These are phyloP conservation scores for Drosophila lini DNA, from an alignment of 1,140 invertebrate genomes.

Conservation along the genomic window DNA sequence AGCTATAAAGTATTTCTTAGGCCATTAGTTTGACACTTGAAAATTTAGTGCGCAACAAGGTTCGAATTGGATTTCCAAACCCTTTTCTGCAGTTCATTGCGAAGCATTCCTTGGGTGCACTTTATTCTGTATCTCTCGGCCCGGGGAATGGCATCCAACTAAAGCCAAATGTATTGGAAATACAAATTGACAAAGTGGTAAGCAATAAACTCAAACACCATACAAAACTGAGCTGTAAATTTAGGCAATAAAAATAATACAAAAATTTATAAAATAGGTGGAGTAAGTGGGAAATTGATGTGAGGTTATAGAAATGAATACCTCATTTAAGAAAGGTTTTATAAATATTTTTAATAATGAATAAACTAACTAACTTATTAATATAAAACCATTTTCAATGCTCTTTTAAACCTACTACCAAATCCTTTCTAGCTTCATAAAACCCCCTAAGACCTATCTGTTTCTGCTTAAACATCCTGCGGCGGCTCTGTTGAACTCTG, in stretches of 20 bases:
- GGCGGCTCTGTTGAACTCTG: neutral
- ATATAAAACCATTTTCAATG: neutral
- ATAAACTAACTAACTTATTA: no score
- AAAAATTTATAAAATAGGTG: neutral
- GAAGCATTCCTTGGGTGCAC: conserved; percentile 53
- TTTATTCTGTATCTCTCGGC: conserved; percentile 31
- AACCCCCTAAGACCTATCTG: neutral
- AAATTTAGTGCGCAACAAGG: conserved; percentile 71
- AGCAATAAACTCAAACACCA: conserved; percentile 36
- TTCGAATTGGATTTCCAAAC: conserved; percentile 54
- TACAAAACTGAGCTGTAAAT: conserved; percentile 6
- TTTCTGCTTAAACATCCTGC: conserved; percentile 12
- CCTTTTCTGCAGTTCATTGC: conserved; percentile 8
- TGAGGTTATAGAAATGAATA: neutral
- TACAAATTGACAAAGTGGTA: conserved; percentile 53
- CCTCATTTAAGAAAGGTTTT: neutral
- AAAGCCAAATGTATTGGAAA: conserved; percentile 68
- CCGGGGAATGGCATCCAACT: conserved; percentile 22
- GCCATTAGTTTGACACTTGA: conserved; percentile 82
- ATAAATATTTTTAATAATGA: neutral
- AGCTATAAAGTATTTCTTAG: conserved; percentile 82
- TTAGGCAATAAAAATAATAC: neutral
- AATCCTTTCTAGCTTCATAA: no score
- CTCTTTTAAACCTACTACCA: neutral
- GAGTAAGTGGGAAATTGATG: neutral